phyloP scores from a whole-genome alignment of 2,113 vertebrate genomes.

The Dolichotis patagonum region DNA sequence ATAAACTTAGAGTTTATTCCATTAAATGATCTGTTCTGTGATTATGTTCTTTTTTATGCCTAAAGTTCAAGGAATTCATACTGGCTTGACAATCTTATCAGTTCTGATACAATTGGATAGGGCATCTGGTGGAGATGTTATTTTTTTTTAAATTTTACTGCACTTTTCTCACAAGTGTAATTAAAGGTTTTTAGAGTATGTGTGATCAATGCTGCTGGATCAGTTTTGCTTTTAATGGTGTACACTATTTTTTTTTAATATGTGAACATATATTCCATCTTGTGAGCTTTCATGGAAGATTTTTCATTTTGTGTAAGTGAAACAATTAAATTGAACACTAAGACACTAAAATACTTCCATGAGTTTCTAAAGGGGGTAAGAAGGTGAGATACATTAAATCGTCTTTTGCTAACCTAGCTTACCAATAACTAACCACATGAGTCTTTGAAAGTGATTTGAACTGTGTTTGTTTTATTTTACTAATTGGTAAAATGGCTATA shows the following conservation, averaged over 20 bases:
- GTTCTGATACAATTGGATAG: not conserved
- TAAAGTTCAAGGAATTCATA: not conserved
- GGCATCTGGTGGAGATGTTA: conserved; percentile 22
- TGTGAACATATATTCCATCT: not conserved
- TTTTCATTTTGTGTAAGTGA: not conserved
- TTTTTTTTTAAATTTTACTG: not conserved
- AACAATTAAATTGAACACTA: not conserved
- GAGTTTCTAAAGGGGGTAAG: not conserved
- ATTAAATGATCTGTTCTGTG: not conserved
- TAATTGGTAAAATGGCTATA: not conserved
- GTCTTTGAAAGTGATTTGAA: not conserved
- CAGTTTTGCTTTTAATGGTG: not conserved
- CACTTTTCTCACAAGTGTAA: not conserved
- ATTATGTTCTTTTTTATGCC: not conserved
- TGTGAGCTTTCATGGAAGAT: not conserved
- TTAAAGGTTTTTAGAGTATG: not conserved
- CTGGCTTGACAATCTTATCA: not conserved
- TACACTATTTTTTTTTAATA: not conserved
- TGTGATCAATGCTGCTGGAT: not conserved
- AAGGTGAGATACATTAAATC: not conserved
- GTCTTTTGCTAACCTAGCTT: not conserved
- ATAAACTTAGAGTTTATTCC: not conserved
- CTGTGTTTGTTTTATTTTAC: not conserved
- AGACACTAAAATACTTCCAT: not conserved
- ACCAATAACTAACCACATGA: not conserved